Evolutionary conservation across 1,140 invertebrate species (phyloP).

Genomic region (Trissolcus basalis): DNA sequence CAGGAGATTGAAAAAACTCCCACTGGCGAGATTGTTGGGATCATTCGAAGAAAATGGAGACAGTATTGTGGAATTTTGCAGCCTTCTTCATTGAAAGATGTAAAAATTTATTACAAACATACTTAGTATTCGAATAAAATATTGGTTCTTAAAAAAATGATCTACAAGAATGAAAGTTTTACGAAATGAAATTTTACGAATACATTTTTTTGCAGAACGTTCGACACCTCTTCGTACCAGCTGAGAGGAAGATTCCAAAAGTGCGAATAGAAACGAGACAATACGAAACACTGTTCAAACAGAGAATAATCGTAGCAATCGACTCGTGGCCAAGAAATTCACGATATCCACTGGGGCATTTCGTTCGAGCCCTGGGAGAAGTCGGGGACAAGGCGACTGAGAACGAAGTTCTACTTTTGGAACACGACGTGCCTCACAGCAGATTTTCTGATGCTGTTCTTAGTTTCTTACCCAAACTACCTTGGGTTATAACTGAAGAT

Average conservation of each 20-base stretch:
- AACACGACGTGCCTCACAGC: conserved; percentile 97
- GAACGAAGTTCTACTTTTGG: conserved; percentile 95
- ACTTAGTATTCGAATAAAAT: no score
- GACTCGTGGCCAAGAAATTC: conserved; percentile 95
- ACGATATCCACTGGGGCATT: conserved; percentile 88
- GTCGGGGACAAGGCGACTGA: conserved; percentile 93
- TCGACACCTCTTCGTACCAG: conserved; percentile 91
- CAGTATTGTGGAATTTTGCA: conserved; percentile 97
- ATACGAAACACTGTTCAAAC: conserved; percentile 85
- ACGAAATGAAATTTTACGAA: no score
- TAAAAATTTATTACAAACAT: conserved; percentile 62
- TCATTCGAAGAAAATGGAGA: conserved; percentile 96
- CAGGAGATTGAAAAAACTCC: conserved; percentile 79
- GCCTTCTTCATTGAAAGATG: conserved; percentile 85
- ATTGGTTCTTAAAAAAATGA: no score
- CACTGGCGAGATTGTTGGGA: conserved; percentile 94
- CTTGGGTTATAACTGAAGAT: conserved; percentile 91
- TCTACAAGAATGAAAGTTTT: no score
- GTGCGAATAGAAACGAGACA: conserved; percentile 95
- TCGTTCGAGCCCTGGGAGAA: conserved; percentile 88
- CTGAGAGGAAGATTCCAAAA: conserved; percentile 92
- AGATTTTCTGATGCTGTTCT: conserved; percentile 96
- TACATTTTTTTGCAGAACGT: conserved; percentile 78
- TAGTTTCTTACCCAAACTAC: conserved; percentile 91
- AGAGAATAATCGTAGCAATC: conserved; percentile 93